Evolutionary conservation across 2,797 vertebrate species (phyloP).

Genomic region (Columba guinea): DNA sequence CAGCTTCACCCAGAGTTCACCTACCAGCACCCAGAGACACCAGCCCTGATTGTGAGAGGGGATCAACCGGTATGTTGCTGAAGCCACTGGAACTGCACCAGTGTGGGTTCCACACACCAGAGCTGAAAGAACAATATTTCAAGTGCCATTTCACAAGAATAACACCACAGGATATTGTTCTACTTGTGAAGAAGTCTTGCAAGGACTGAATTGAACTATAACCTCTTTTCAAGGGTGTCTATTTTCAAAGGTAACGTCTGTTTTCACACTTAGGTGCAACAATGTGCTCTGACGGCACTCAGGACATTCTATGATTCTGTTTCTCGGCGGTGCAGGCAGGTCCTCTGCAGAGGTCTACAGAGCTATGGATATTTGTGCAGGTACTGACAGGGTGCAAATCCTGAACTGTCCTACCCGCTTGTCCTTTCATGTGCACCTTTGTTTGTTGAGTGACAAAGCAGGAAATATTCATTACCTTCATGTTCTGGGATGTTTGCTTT

Average conservation of each 20-base stretch:
- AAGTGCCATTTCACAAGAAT: neutral
- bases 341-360: neutral
- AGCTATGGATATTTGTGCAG: neutral
- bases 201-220: neutral
- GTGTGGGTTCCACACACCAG: neutral
- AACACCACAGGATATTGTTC: neutral
- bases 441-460: slow-evolving; percentile 40
- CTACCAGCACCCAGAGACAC: neutral
- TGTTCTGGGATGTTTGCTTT: slow-evolving; percentile 57
- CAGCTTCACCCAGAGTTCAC: neutral
- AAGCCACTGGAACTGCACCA: neutral
- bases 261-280: neutral
- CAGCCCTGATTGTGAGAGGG: neutral
- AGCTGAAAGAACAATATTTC: neutral
- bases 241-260: neutral
- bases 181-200: neutral
- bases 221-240: neutral
- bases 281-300: neutral
- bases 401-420: neutral
- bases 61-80: neutral
- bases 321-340: no score
- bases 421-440: neutral
- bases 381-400: neutral
- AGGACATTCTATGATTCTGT: no score
- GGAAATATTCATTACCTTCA: slow-evolving; percentile 44